Base-by-base conservation (phyloP, 2,888 invertebrate species). In the Chymomyza fuscimana region DNA sequence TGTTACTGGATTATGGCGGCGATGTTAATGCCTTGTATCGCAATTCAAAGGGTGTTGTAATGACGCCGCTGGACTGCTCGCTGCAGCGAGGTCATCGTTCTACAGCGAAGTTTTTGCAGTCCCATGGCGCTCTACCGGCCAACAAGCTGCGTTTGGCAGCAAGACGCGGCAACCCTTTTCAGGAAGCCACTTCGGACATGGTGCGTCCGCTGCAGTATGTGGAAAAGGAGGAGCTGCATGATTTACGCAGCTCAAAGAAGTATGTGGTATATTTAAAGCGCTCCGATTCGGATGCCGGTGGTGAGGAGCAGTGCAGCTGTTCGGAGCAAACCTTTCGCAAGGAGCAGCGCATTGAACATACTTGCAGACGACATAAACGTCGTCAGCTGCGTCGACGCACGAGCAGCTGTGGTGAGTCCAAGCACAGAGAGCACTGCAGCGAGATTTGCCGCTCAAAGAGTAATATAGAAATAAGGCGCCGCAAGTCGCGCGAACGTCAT, bases 11-110 rank as follows among this genome's bases (percentile, higher is more conserved):
- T 88, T 94, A 95, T 64, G 96, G 96, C 0, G 97, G 97, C 0
- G 95, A 96, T 89, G 94, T 97, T 1, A 98, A 98, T 91, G 95
- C 96, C 0, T 93, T 98, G 19, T 94, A 97, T 79, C 93, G 96
- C 69, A 97, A 96, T 50, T 95, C 95, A 0, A 96, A 96, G 91
- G 97, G 97, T 73, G 94, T 95, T 74, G 94, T 96, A 65, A 94
- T 98, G 93, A 98, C 98, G 0, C 97, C 98, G 0, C 92, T 98
- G 80, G 98, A 99, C 90, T 97, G 97, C 76, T 97, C 98, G 0
- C 93, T 98, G 5, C 95, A 95, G 84, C 94, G 96, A 72, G 97
- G 97, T 0, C 96, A 97, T 90, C 94, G 97, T 67, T 97, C 97
- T 2, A 97, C 97, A 65, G 98, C 98, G 36, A 98, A 98, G 92